Evolutionary conservation across 2,797 vertebrate genomes (phyloP).

Genomic region (Epinephelus coioides): DNA sequence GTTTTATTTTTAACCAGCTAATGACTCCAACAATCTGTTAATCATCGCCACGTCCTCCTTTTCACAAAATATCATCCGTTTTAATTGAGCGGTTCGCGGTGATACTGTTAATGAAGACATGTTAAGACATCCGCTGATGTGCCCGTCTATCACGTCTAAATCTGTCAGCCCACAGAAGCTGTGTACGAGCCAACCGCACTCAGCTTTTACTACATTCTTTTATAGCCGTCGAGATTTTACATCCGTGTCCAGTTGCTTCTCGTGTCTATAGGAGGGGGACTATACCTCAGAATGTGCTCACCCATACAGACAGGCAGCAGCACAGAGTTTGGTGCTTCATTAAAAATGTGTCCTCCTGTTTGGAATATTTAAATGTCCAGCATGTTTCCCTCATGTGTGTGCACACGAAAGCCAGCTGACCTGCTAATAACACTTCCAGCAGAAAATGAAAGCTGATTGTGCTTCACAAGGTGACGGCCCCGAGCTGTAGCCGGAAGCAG

Average conservation of each 20-base stretch:
- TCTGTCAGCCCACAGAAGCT: conserved; percentile 46
- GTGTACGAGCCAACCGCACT: conserved; percentile 23
- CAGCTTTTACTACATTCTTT: conserved; percentile 64
- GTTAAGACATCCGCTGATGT: conserved; percentile 42
- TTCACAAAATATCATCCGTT: conserved; percentile 29
- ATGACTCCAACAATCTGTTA: conserved; percentile 8
- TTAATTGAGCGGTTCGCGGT: conserved; percentile 31
- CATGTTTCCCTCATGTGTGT: conserved; percentile 12
- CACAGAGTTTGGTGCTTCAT: conserved; percentile 5
- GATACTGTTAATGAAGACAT: conserved; percentile 66
- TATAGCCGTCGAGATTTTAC: conserved; percentile 51
- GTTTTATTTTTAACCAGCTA: not conserved
- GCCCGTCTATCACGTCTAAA: conserved; percentile 57
- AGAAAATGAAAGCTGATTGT: conserved; percentile 72
- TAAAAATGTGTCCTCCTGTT: not conserved
- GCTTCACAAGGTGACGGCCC: conserved; percentile 68
- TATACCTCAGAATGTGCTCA: conserved; percentile 39
- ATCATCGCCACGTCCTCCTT: conserved; percentile 11
- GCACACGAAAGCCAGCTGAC: conserved; percentile 38
- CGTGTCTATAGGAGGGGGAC: conserved; percentile 20
- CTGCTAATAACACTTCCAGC: conserved; percentile 54
- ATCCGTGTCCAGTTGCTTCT: conserved; percentile 61
- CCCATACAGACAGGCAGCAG: conserved; percentile 28
- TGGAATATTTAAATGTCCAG: not conserved
- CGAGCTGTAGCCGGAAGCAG: conserved; percentile 60